Evolutionary conservation across 2,113 vertebrate genomes (phyloP).

Genomic region (Pyrgilauda ruficollis): DNA sequence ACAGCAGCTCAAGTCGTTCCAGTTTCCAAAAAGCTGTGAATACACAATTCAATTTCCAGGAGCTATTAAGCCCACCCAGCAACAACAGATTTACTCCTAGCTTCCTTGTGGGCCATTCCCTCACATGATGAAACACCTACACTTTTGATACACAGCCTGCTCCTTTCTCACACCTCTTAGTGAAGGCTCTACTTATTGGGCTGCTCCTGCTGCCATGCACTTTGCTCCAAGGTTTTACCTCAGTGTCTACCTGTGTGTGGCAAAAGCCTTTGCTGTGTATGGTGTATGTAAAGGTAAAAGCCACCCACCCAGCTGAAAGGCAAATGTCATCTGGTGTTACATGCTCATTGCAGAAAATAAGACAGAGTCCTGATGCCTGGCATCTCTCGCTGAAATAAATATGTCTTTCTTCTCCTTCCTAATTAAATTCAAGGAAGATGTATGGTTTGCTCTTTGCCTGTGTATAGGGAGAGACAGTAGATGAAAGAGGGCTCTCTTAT

Average conservation of each 20-base stretch:
- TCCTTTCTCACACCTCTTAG: not conserved
- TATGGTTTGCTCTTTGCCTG: not conserved
- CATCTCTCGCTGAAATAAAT: not conserved
- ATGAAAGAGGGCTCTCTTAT: not conserved
- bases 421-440: not conserved
- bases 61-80: constrained; percentile 13
- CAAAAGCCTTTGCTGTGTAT: not conserved
- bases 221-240: not conserved
- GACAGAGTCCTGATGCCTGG: not conserved
- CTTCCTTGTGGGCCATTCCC: not conserved
- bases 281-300: not conserved
- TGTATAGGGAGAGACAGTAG: not conserved
- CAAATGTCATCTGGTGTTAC: not conserved
- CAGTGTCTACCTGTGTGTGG: not conserved
- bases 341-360: not conserved
- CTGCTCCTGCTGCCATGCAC: not conserved
- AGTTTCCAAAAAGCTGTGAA: not conserved
- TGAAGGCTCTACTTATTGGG: not conserved
- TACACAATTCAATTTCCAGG: not conserved
- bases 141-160: not conserved
- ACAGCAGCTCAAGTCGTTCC: not conserved
- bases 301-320: not conserved
- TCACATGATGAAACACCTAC: not conserved
- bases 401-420: not conserved
- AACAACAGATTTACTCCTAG: not conserved